Conservation (phyloP, 2,888 invertebrate species). For the Hyppa rectilinea region DNA sequence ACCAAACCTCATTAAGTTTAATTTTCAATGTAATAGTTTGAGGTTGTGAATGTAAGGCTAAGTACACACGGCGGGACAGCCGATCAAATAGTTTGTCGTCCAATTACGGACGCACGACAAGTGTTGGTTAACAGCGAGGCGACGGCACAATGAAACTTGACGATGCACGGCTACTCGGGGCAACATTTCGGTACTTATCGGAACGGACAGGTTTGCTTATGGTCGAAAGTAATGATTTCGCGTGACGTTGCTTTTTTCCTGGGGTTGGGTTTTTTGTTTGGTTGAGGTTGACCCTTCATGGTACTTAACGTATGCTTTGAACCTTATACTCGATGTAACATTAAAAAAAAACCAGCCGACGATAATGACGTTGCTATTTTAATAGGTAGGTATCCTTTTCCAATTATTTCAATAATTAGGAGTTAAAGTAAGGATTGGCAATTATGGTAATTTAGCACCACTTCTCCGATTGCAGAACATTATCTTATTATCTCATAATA, state of each 20-base stretch:
- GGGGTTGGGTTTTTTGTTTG: constrained; percentile 17
- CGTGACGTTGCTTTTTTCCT: constrained; percentile 46
- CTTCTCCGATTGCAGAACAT: constrained; percentile 5
- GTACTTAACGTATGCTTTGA: constrained; percentile 12
- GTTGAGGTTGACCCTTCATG: constrained; percentile 9
- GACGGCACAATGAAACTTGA: constrained; percentile 62
- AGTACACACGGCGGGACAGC: constrained; percentile 60
- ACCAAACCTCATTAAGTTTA: constrained; percentile 14
- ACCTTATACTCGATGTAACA: background rate
- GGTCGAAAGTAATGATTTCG: constrained; percentile 52
- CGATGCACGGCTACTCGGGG: constrained; percentile 36
- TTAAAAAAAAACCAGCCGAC: background rate
- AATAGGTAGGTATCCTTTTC: background rate
- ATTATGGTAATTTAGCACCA: background rate
- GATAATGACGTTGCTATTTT: constrained; percentile 11
- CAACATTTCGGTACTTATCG: constrained; percentile 44
- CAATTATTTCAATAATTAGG: background rate
- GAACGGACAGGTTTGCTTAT: constrained; percentile 50
- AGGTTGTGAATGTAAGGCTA: constrained; percentile 56
- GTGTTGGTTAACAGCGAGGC: constrained; percentile 67
- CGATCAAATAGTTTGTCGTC: constrained; percentile 76
- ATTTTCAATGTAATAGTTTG: constrained; percentile 5
- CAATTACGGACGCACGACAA: constrained; percentile 70
- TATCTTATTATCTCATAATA: background rate
- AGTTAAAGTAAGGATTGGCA: background rate